Percentiles rank a stretch among this genome's conserved stretches.
These are phyloP conservation scores for Orthosia gothica DNA, from an alignment of 2,888 invertebrate species.

Conservation along the genomic window DNA sequence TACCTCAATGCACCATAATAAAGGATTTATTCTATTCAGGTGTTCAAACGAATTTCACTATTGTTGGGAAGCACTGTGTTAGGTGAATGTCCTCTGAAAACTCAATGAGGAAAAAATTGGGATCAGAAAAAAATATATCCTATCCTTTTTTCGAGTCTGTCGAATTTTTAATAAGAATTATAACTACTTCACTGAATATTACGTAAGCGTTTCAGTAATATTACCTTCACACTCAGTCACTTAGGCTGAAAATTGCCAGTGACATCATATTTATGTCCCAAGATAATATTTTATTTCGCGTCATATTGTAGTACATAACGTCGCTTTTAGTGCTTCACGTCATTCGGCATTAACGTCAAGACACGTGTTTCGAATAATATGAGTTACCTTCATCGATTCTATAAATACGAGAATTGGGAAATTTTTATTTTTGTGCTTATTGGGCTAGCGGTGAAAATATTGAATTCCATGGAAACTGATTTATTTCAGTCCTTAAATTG, in stretches of 20 bases:
- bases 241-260: conserved; percentile 41
- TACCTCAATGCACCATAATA: conserved; percentile 64
- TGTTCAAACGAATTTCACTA: conserved; percentile 54
- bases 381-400: conserved; percentile 36
- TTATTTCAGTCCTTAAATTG: neutral
- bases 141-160: neutral
- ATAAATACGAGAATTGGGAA: neutral
- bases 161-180: neutral
- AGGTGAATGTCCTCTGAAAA: conserved; percentile 25
- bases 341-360: conserved; percentile 49
- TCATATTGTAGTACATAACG: conserved; percentile 45
- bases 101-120: neutral
- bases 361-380: conserved; percentile 54
- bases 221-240: conserved; percentile 4
- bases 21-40: conserved; percentile 47
- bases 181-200: neutral
- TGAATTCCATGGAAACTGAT: neutral
- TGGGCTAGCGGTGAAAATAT: neutral
- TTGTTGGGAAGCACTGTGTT: conserved; percentile 30
- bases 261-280: conserved; percentile 53
- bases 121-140: neutral
- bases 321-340: conserved; percentile 54
- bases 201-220: conserved; percentile 6
- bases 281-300: conserved; percentile 57
- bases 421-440: conserved; percentile 15